A percentile compares a stretch with the other conserved stretches of the same genome.
Conservation (phyloP, 1,140 invertebrate species). For the Carposina sasakii region DNA sequence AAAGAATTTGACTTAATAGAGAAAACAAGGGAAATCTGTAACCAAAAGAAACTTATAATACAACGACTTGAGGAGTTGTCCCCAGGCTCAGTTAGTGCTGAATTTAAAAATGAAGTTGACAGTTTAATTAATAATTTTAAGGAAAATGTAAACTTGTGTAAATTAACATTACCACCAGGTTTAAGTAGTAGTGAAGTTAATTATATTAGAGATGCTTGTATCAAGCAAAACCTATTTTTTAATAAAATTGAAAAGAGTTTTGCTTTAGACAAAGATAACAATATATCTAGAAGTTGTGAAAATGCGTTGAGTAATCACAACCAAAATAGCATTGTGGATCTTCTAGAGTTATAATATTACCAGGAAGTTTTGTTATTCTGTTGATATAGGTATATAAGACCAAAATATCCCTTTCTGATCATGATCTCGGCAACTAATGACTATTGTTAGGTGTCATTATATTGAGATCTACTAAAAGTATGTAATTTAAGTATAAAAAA, state of each 20-base stretch:
- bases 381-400: no score
- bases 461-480: no score
- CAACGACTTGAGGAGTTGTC: slow-evolving; percentile 13
- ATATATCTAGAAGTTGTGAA: no score
- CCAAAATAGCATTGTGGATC: no score
- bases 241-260: slow-evolving; percentile 33
- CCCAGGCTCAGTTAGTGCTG: slow-evolving; percentile 28
- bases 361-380: no score
- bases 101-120: slow-evolving; percentile 58
- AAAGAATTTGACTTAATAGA: slow-evolving; percentile 38
- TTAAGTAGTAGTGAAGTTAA: slow-evolving; percentile 45
- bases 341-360: no score
- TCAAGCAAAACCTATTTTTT: slow-evolving; percentile 50
- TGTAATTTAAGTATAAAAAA: no score
- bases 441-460: no score
- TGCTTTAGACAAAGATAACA: slow-evolving; percentile 35
- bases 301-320: no score
- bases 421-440: no score
- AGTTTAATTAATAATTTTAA: slow-evolving; percentile 52
- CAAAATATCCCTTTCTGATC: no score
- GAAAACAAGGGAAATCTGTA: slow-evolving; percentile 29
- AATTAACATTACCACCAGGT: slow-evolving; percentile 39
- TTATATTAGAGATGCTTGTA: slow-evolving; percentile 51
- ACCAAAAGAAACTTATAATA: slow-evolving; percentile 27
- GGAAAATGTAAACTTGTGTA: slow-evolving; percentile 42